Evolutionary conservation across 53 echinoderm and acorn worm genomes (phyloP).

Genomic region (Crossaster papposus): DNA sequence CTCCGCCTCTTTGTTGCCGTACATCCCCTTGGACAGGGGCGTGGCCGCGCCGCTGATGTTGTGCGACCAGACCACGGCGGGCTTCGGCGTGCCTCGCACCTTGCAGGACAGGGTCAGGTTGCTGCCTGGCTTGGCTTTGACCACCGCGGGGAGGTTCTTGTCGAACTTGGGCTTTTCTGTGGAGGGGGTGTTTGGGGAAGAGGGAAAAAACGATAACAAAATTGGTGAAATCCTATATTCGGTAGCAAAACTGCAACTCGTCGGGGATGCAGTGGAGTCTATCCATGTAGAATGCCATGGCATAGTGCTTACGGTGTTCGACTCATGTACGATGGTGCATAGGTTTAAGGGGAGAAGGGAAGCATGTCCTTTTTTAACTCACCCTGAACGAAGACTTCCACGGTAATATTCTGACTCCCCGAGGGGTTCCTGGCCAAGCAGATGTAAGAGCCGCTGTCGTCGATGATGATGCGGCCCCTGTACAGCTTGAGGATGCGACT

Average conservation of each 20-base stretch:
- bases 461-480: conserved; percentile 56
- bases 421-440: conserved; percentile 68
- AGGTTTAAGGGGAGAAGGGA: too few relatives aligned
- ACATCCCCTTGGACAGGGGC: conserved; percentile 43
- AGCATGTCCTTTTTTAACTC: neutral
- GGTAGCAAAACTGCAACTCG: too few relatives aligned
- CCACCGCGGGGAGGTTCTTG: conserved; percentile 40
- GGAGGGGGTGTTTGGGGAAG: neutral
- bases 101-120: conserved; percentile 78
- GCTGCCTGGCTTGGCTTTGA: conserved; percentile 50
- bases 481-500: conserved; percentile 30
- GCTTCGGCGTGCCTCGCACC: conserved; percentile 67
- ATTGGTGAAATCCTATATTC: too few relatives aligned
- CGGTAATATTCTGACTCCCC: conserved; percentile 58
- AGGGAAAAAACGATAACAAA: too few relatives aligned
- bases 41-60: conserved; percentile 45
- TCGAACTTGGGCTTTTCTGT: conserved; percentile 64
- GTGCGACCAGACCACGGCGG: conserved; percentile 73
- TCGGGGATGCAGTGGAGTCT: too few relatives aligned
- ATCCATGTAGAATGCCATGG: too few relatives aligned
- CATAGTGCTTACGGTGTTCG: too few relatives aligned
- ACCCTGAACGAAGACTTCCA: conserved; percentile 68
- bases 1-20: conserved; percentile 64
- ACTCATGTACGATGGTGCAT: too few relatives aligned
- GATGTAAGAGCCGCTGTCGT: conserved; percentile 62